phyloP scores from a whole-genome alignment of 2,797 vertebrate species.

The Siniperca obscura region DNA sequence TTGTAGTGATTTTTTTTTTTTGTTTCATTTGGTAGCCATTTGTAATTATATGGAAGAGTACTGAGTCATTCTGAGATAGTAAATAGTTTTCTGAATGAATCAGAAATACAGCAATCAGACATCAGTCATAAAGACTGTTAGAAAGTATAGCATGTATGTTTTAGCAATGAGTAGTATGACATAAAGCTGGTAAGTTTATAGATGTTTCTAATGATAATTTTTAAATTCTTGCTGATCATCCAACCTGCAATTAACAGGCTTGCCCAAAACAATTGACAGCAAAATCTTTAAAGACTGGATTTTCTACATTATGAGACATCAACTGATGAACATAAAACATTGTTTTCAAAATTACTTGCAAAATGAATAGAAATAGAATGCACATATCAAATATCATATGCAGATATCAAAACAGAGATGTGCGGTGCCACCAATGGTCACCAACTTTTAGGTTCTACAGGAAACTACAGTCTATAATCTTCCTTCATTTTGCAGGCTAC shows the following conservation, averaged over 20 bases:
- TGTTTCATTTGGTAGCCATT: too few relatives aligned
- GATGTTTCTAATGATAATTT: neutral
- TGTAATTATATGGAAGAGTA: too few relatives aligned
- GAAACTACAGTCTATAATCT: neutral
- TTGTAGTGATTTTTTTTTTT: too few relatives aligned
- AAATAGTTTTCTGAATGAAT: neutral
- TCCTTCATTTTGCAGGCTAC: neutral
- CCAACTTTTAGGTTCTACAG: neutral
- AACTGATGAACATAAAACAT: neutral
- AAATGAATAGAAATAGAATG: neutral
- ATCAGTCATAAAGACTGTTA: neutral
- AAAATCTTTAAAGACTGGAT: neutral
- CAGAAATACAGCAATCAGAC: neutral
- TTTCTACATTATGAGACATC: neutral
- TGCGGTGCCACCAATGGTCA: neutral
- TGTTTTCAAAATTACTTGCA: neutral
- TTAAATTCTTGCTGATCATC: neutral
- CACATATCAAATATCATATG: too few relatives aligned
- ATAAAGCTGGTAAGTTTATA: neutral
- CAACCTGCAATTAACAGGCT: neutral
- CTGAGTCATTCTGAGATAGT: conserved; percentile 4
- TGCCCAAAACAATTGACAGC: neutral
- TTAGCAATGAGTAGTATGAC: neutral
- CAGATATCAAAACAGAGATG: neutral
- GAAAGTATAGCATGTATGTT: neutral